Evolutionary conservation across 2,113 vertebrate genomes (phyloP), one percentile per base, ranked within the genome.

Genomic region (Gallinago undulata): DNA sequence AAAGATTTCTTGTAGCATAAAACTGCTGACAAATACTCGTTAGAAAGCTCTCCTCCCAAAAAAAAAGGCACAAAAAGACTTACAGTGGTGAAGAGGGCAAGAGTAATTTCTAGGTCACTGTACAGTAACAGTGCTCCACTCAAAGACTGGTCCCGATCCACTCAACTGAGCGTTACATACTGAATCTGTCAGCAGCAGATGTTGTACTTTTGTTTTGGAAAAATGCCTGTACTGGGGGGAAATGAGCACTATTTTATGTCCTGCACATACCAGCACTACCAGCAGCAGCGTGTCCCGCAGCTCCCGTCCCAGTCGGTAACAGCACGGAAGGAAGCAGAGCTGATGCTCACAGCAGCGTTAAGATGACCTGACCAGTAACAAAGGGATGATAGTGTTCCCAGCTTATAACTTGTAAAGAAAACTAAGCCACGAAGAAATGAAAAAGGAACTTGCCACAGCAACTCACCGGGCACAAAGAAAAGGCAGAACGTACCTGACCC

Each of bases 221-320:
- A 72, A 85, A 68, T 1, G 15, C 22, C 33, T 67, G 11, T 28
- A 37, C 0, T 60, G 50, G 22, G 18, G 31, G 23, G 2, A 3
- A 74, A 74, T 0, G 2, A 69, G 69, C 56, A 75, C 12, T 63
- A 84, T 70, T 72, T 85, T 66, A 66, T 48, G 57, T 60, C 67
- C 35, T 35, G 51, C 85, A 78, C 13, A 53, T 27, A 67, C 67
- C 66, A 79, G 28, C 25, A 63, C 57, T 17, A 22, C 0, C 72
- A 50, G 17, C 76, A 85, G 45, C 12, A 86, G 56, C 31, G 25
- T 7, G n/a, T 62, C 35, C 78, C 28, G 19, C 25, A 77, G 33
- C 50, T 76, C 55, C 39, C 48, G 28, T 28, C 55, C 43, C 37
- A 50, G 47, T 24, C 0, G 0, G 8, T 64, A 50, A 63, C 3